Conservation (phyloP, 2,888 invertebrate genomes). For the Atrina japonica region DNA sequence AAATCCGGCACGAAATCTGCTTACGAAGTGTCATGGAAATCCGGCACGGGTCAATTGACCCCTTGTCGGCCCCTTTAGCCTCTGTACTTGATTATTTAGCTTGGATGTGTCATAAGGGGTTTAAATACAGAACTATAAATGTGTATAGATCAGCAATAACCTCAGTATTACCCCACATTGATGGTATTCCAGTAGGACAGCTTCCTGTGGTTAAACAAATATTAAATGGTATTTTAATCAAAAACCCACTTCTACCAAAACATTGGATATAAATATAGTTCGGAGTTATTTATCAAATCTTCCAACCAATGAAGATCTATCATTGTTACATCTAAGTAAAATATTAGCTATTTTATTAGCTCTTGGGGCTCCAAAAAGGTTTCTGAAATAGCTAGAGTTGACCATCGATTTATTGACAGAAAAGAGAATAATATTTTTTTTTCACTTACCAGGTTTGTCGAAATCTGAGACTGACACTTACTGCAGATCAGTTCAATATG, state of each 20-base stretch:
- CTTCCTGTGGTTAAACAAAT: conserved; percentile 18
- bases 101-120: too few species aligned
- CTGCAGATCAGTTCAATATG: conserved; percentile 15
- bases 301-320: conserved; percentile 4
- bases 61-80: conserved; percentile 26
- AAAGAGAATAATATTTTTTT: conserved; percentile 1
- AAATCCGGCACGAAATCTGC: conserved; percentile 24
- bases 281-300: conserved; percentile 3
- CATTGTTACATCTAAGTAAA: conserved; percentile 15
- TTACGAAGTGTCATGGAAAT: conserved; percentile 33
- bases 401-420: neutral
- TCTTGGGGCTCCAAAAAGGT: conserved; percentile 15
- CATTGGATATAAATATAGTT: conserved; percentile 27
- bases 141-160: conserved; percentile 28
- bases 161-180: conserved; percentile 16
- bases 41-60: conserved; percentile 24
- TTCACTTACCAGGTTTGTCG: conserved; percentile 24
- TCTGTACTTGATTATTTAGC: conserved; percentile 22
- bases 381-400: conserved; percentile 1
- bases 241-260: conserved; percentile 25
- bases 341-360: conserved; percentile 14
- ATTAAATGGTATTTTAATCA: conserved; percentile 25
- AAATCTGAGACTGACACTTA: conserved; percentile 17
- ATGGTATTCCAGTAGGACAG: conserved; percentile 23
- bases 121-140: too few species aligned